These are phyloP conservation scores for Myopa tessellatipennis DNA, from an alignment of 2,888 invertebrate genomes.

Conservation along the genomic window DNA sequence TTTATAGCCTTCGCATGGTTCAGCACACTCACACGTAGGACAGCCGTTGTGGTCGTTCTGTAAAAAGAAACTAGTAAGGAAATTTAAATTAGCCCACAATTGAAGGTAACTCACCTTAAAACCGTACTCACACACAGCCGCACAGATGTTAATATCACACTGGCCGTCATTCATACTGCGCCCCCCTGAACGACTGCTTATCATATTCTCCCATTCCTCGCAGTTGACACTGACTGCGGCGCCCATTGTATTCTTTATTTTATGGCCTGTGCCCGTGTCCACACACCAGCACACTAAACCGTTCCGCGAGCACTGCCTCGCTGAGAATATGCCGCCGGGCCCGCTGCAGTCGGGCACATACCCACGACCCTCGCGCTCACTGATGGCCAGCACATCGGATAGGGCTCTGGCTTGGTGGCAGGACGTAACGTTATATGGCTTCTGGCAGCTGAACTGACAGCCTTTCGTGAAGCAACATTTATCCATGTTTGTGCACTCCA, in stretches of 20 bases:
- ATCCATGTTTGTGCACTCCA: constrained; percentile 84
- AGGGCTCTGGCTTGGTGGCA: constrained; percentile 83
- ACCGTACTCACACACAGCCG: constrained; percentile 86
- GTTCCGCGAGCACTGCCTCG: constrained; percentile 85
- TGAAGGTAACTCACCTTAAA: constrained; percentile 72
- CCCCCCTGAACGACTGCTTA: constrained; percentile 64
- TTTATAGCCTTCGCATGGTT: constrained; percentile 83
- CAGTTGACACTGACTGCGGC: constrained; percentile 79
- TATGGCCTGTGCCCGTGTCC: constrained; percentile 78
- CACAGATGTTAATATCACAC: constrained; percentile 81
- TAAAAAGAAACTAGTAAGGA: constrained; percentile 7
- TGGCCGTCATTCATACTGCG: constrained; percentile 70
- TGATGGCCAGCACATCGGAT: constrained; percentile 80
- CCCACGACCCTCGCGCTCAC: constrained; percentile 83
- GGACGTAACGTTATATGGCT: constrained; percentile 80
- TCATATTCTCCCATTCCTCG: constrained; percentile 66
- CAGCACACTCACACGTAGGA: constrained; percentile 86
- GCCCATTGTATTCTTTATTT: constrained; percentile 83
- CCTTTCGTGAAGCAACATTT: constrained; percentile 83
- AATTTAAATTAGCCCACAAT: neutral
- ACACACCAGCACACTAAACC: constrained; percentile 91
- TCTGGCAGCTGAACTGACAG: constrained; percentile 79
- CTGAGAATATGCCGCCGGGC: constrained; percentile 77
- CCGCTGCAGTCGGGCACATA: constrained; percentile 85
- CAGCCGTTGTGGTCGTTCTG: constrained; percentile 74